phyloP scores from a whole-genome alignment of 2,888 invertebrate species.

The Meta bourneti region DNA sequence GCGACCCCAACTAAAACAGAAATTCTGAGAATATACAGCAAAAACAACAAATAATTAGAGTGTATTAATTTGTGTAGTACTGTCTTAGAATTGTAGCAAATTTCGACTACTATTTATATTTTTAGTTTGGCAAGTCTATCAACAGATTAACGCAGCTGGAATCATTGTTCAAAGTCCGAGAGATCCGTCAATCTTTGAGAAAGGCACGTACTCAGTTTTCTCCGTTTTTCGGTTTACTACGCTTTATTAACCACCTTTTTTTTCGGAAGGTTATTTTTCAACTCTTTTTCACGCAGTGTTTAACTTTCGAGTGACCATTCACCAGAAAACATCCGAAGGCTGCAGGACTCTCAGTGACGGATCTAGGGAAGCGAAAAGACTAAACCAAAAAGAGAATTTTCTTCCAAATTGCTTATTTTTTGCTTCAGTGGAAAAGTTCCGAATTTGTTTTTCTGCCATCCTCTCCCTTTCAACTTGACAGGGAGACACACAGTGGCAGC shows the following conservation, averaged over 20 bases:
- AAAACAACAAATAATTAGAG: too few species aligned
- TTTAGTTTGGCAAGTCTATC: neutral
- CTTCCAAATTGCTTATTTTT: slow-evolving; percentile 64
- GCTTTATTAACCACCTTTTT: slow-evolving; percentile 41
- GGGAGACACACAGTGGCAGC: neutral
- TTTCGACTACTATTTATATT: too few species aligned
- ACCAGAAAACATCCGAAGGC: slow-evolving; percentile 47
- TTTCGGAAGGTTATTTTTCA: neutral
- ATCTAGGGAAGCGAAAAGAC: slow-evolving; percentile 12
- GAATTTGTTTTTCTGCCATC: neutral
- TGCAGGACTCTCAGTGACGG: slow-evolving; percentile 14
- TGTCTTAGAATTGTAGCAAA: too few species aligned
- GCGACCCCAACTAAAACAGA: too few species aligned
- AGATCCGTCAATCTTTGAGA: neutral
- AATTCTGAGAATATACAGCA: too few species aligned
- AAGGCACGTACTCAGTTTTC: neutral
- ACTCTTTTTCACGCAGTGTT: slow-evolving; percentile 51
- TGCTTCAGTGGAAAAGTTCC: slow-evolving; percentile 9
- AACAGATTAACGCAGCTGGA: neutral
- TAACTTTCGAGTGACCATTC: slow-evolving; percentile 61
- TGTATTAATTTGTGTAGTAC: too few species aligned
- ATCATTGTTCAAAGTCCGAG: neutral
- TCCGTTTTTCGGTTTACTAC: slow-evolving; percentile 13
- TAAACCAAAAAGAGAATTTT: slow-evolving; percentile 30
- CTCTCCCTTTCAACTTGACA: neutral